Percentiles rank a stretch among this genome's conserved stretches.
These are phyloP conservation scores for Drosophila sucinea DNA, from an alignment of 1,140 invertebrate genomes.

Conservation along the genomic window DNA sequence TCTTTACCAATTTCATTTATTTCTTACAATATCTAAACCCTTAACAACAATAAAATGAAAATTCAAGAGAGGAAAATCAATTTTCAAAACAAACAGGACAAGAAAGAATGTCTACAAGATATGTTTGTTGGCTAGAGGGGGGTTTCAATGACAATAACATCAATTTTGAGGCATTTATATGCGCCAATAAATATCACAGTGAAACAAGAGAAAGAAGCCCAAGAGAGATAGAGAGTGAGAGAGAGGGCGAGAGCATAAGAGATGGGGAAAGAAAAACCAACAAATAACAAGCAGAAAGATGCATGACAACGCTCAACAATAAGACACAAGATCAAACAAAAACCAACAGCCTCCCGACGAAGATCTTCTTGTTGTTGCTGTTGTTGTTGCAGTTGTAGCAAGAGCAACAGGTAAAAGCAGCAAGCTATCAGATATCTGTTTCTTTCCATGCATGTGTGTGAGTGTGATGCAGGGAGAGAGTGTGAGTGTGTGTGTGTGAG, in stretches of 20 bases:
- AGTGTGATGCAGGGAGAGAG: constrained; percentile 25
- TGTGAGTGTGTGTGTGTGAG: constrained; percentile 29
- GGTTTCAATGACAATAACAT: constrained; percentile 76
- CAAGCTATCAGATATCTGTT: constrained; percentile 24
- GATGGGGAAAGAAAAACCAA: constrained; percentile 39
- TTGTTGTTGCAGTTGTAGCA: constrained; percentile 13
- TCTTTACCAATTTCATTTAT: constrained; percentile 50
- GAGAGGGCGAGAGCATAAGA: constrained; percentile 10
- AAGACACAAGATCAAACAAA: constrained; percentile 65
- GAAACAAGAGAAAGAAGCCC: constrained; percentile 44
- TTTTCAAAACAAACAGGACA: constrained; percentile 74
- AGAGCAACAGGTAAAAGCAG: constrained; percentile 62
- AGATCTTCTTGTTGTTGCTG: constrained; percentile 16
- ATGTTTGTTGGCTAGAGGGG: constrained; percentile 31
- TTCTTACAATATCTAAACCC: constrained; percentile 34
- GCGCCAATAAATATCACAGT: constrained; percentile 76
- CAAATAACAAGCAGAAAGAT: constrained; percentile 64
- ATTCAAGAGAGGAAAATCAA: constrained; percentile 68
- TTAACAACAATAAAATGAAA: constrained; percentile 55
- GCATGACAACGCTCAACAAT: constrained; percentile 65
- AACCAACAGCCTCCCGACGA: constrained; percentile 51
- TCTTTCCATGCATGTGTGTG: constrained; percentile 1
- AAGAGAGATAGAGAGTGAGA: constrained; percentile 20
- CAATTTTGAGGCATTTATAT: constrained; percentile 81
- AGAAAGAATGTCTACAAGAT: constrained; percentile 6